Evolutionary conservation across 2,113 vertebrate species (phyloP), one percentile per base, ranked within the genome.

Genomic region (Neolamprologus modestus): DNA sequence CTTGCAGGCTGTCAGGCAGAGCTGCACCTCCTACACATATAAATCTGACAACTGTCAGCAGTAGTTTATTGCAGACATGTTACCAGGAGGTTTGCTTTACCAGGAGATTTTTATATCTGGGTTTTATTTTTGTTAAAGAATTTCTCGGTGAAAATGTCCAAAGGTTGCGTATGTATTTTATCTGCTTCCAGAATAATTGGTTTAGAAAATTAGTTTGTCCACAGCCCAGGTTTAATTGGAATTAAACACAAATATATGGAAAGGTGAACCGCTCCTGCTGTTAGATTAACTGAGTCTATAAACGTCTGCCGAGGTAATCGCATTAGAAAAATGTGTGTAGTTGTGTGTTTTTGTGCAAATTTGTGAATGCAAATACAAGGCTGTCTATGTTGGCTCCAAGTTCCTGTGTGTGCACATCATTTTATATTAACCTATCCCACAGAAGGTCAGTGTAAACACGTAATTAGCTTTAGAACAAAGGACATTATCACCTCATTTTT

Each of bases 141-240:
- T 94, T 76, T 92, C 76, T 84, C 11, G 4, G 37, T 66, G 57
- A 54, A 89, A 88, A 90, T 35, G 79, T 89, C 94, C 84, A 95
- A 91, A 94, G 91, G 91, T 94, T 93, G 83, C n/a, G 21, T 35
- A 73, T 85, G 28, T 63, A 73, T 92, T 92, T 93, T 91, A 94
- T 94, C 93, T 90, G 45, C 55, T 85, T 82, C 79, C 85, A 82
- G 79, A 87, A 89, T 94, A 95, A 96, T 93, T 95, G 96, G 90
- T 94, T 94, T 92, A 88, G 91, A 92, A 94, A 95, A 94, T 86
- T 14, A 91, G 91, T 95, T 95, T 94, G 94, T 95, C 91, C 91
- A 93, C 86, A 88, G 54, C 85, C 79, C 78, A 83, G 84, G 84
- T 93, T 92, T 95, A 95, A 96, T 94, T 95, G 92, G 92, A 94